Evolutionary conservation across 2,797 vertebrate species (phyloP).

Genomic region (Manis crassicaudata): DNA sequence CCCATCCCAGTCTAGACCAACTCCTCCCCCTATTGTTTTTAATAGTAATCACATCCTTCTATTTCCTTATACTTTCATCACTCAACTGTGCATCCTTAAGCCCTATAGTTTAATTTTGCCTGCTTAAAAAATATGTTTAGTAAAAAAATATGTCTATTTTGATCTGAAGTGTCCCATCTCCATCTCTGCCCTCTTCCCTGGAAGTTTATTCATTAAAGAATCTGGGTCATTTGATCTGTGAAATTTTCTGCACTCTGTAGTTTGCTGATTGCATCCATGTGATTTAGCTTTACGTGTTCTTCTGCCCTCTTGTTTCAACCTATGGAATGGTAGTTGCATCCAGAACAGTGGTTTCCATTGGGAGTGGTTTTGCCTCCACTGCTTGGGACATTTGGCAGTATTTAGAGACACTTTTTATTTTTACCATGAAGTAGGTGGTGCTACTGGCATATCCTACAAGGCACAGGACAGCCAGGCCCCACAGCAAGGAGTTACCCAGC

Average conservation of each 20-base stretch:
- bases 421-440: neutral
- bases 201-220: conserved; percentile 12
- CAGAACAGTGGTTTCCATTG: neutral
- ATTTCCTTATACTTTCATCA: conserved; percentile 47
- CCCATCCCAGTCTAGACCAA: neutral
- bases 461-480: neutral
- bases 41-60: conserved; percentile 7
- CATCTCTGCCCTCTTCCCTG: conserved; percentile 20
- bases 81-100: neutral
- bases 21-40: conserved; percentile 16
- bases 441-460: neutral
- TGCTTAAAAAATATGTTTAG: neutral
- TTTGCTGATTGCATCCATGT: conserved; percentile 16
- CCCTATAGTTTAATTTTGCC: conserved; percentile 36
- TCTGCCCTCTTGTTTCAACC: conserved; percentile 47
- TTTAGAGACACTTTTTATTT: conserved; percentile 23
- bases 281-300: conserved; percentile 12
- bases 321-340: conserved; percentile 40
- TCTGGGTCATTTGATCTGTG: conserved; percentile 35
- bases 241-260: neutral
- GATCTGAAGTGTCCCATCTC: neutral
- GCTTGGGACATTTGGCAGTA: neutral
- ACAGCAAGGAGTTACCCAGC: neutral
- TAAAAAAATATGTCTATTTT: conserved; percentile 21
- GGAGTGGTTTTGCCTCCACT: neutral